phyloP scores from a whole-genome alignment of 1,140 invertebrate genomes.

The Nebria ingens region DNA sequence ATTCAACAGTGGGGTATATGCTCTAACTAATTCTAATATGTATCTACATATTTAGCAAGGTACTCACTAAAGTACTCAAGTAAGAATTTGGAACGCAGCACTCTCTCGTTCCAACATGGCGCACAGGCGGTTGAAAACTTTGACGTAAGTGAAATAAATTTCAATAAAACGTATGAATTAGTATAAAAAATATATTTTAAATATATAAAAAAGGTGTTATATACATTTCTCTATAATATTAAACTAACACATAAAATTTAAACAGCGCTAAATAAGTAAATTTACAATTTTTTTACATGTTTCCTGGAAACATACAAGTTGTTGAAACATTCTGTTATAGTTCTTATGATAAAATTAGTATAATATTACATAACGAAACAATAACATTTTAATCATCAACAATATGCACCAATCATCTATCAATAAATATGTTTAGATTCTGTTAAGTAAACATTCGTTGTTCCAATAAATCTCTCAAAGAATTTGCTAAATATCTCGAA shows the following conservation, averaged over 20 bases:
- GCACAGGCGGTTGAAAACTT: too few relatives aligned
- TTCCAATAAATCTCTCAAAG: too few relatives aligned
- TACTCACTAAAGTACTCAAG: too few relatives aligned
- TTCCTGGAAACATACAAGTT: background rate
- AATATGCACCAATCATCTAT: background rate
- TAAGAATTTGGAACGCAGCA: too few relatives aligned
- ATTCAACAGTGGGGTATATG: too few relatives aligned
- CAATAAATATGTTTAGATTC: background rate
- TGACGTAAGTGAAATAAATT: background rate
- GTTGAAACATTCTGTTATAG: background rate
- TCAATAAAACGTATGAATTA: background rate
- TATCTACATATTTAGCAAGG: too few relatives aligned
- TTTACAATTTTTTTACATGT: background rate
- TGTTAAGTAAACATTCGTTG: too few relatives aligned
- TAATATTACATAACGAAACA: background rate
- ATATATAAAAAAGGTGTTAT: background rate
- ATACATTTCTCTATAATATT: background rate
- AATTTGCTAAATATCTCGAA: too few relatives aligned
- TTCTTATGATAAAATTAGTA: background rate
- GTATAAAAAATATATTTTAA: background rate
- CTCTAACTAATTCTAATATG: too few relatives aligned
- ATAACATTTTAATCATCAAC: background rate
- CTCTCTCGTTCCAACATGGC: too few relatives aligned
- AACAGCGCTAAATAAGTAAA: background rate
- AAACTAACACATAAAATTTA: background rate